Evolutionary conservation across 2,113 vertebrate species (phyloP), one percentile per base, ranked within the genome.

Genomic region (Silurus asotus): DNA sequence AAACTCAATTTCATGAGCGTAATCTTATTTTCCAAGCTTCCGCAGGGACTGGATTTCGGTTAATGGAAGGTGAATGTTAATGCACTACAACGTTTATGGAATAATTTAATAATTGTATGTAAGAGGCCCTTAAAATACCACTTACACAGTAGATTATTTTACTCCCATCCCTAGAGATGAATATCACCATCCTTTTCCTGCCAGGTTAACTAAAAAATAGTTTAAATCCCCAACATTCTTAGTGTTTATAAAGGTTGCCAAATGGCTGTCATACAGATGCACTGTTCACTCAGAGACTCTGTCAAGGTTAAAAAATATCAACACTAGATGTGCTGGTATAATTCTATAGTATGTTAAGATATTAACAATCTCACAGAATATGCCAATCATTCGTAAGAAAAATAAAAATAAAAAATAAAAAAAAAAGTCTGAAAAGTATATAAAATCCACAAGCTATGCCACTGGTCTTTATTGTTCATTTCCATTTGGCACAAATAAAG

Each of bases 71-170:
- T 8, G 9, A 55, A 23, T 2, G 20, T 64, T 86, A 75, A 10
- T 37, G 80, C 20, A 70, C 56, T 17, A 58, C 15, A 84, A 84
- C 64, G 15, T 81, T 56, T 45, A 80, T 87, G 25, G 7, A 82
- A 67, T 84, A 83, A 88, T 56, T 67, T 51, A 84, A 88, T 85
- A 20, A 81, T 37, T 69, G 28, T 85, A 80, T 55, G 37, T 37
- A 78, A 59, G 56, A 65, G 65, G 62, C 6, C n/a, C 48, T 49
- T 67, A 55, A 37, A 51, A 67, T 67, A 82, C 6, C 25, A 17
- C 19, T 62, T 58, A 45, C 37, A 25, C 8, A 17, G 53, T 7
- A 82, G 53, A 61, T 58, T 56, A 48, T 53, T 19, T 64, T 19
- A 81, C 48, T 9, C 17, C 25, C 28, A 14, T 59, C 8, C 28